Evolutionary conservation across 2,797 vertebrate species (phyloP), one percentile per base, ranked within the genome.

Genomic region (Sitta carolinensis): DNA sequence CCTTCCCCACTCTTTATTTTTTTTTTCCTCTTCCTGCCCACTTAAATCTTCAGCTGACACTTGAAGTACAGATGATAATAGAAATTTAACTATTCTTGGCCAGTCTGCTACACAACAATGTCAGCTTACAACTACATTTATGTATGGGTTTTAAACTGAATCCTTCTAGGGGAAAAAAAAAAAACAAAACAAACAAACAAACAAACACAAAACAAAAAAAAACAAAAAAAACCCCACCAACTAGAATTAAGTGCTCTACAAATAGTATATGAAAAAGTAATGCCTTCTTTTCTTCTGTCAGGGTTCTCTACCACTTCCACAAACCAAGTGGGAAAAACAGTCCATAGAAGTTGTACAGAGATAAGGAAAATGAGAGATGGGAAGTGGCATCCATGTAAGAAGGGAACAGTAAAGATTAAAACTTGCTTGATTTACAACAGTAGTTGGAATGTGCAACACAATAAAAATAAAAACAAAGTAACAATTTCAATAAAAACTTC

Each of bases 401-500:
- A 75, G 4, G 19, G 4, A 85, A 48, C 17, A 13, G 8, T 43
- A 66, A 79, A 76, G 1, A 62, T 48, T 59, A 42, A 63, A 79
- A 40, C 3, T 85, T 75, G 1, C 2, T 76, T 62, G 21, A 52
- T 77, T 67, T 76, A 79, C 72, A 83, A 40, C 4, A 73, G 42
- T 29, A 69, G 62, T 14, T 77, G 43, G 16, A 55, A 5, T 27
- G 15, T 54, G 27, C 8, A 50, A 45, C 2, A 23, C 6, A 42
- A 57, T 14, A 11, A 19, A 27, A 64, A 21, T 10, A 2, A 29
- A 7, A 47, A 7, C 1, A 11, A 43, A 42, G 17, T 1, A 63
- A 12, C 10, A 66, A 25, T 38, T 38, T 20, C 1, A 14, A 29
- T 5, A 38, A 78, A 8, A 0, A 1, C 0, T 2, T 3, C 11